Evolutionary conservation across 2,888 invertebrate genomes (phyloP).

Genomic region (Nysson spinosus): DNA sequence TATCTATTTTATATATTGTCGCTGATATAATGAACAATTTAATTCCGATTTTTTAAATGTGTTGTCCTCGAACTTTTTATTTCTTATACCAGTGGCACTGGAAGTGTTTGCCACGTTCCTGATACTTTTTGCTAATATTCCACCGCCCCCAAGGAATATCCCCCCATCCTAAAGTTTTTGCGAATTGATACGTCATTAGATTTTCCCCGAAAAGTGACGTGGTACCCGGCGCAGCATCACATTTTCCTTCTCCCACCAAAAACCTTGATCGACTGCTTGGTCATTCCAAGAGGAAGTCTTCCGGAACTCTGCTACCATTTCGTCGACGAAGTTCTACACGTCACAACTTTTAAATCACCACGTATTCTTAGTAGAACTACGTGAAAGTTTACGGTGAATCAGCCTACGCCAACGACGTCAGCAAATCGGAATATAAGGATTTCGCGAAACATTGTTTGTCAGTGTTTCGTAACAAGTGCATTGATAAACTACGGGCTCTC

Average conservation of each 20-base stretch:
- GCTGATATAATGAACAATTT: too few species aligned
- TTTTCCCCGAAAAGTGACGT: not conserved
- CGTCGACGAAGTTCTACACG: not conserved
- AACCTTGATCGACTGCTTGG: too few species aligned
- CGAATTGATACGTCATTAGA: not conserved
- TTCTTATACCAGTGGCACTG: too few species aligned
- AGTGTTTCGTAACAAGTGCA: constrained; percentile 24
- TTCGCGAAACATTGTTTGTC: constrained; percentile 1
- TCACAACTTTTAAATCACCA: not conserved
- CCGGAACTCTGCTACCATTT: not conserved
- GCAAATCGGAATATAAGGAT: constrained; percentile 8
- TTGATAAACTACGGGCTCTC: not conserved
- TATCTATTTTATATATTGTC: too few species aligned
- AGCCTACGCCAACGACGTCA: not conserved
- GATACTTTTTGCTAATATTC: too few species aligned
- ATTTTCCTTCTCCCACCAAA: constrained; percentile 4
- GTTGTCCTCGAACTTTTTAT: too few species aligned
- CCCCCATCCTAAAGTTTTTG: too few species aligned
- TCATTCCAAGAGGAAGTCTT: too few species aligned
- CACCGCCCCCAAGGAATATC: too few species aligned
- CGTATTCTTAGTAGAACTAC: constrained; percentile 2
- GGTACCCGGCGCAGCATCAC: not conserved
- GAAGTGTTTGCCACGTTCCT: too few species aligned
- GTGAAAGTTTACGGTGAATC: constrained; percentile 22
- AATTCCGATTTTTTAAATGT: too few species aligned